Conservation (phyloP, 2,797 vertebrate species). For the Cynodonichthys magdalenae region DNA sequence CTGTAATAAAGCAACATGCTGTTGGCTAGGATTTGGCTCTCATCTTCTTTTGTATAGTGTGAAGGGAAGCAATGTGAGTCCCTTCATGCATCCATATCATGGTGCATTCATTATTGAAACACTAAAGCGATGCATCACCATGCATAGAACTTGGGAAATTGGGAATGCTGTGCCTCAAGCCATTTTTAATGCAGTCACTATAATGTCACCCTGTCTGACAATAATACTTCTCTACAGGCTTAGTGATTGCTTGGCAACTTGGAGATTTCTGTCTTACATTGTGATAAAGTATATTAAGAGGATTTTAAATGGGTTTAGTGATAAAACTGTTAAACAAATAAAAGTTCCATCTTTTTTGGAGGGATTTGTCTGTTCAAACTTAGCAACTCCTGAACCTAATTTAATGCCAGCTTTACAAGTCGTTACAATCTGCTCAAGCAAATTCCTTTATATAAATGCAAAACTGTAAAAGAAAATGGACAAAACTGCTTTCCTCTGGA, state of each 20-base stretch:
- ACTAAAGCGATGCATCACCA: conserved; percentile 62
- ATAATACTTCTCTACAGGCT: conserved; percentile 33
- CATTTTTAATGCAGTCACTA: conserved; percentile 48
- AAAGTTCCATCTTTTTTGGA: conserved; percentile 5
- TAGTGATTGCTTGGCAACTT: conserved; percentile 40
- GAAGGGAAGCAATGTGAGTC: conserved; percentile 51
- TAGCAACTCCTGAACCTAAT: background rate
- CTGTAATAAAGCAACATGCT: conserved; percentile 52
- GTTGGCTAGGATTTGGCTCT: conserved; percentile 61
- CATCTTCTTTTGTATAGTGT: conserved; percentile 62
- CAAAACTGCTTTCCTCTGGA: conserved; percentile 1
- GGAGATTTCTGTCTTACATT: conserved; percentile 35
- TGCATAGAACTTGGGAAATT: conserved; percentile 50
- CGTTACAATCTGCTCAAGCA: background rate
- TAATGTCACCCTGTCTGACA: conserved; percentile 41
- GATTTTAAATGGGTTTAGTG: background rate
- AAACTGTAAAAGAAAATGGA: background rate
- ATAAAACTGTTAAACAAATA: background rate
- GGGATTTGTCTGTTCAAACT: background rate
- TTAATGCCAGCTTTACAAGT: background rate
- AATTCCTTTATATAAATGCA: background rate
- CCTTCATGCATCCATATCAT: conserved; percentile 65
- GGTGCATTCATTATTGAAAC: conserved; percentile 72
- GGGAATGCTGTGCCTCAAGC: conserved; percentile 46
- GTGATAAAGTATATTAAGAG: conserved; percentile 38